phyloP scores from a whole-genome alignment of 37 sponge, comb jelly and placozoan species.

The Crambe crambe region DNA sequence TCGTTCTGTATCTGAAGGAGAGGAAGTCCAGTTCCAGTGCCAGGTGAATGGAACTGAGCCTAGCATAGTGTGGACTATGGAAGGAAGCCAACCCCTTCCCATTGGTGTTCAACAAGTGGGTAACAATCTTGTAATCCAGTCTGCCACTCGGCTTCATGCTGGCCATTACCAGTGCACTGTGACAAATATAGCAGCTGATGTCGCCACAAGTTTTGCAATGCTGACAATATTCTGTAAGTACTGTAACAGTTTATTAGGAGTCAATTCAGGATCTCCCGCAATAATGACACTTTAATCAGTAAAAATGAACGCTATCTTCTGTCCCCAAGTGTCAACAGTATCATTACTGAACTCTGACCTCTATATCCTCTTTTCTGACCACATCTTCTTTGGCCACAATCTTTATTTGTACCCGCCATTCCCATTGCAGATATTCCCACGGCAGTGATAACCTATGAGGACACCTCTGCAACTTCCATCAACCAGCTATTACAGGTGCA shows the following conservation, averaged over 20 bases:
- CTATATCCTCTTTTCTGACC: too few relatives aligned
- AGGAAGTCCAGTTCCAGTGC: background rate
- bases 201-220: background rate
- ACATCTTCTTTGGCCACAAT: too few relatives aligned
- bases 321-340: too few relatives aligned
- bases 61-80: background rate
- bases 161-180: background rate
- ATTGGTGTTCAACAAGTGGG: background rate
- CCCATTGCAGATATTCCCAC: conserved; percentile 29
- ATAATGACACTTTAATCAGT: too few relatives aligned
- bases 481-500: background rate
- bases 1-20: background rate
- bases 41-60: background rate
- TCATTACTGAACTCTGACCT: too few relatives aligned
- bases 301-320: too few relatives aligned
- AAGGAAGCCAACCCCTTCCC: background rate
- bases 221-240: background rate
- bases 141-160: background rate
- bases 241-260: background rate
- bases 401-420: too few relatives aligned
- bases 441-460: background rate
- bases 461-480: background rate
- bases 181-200: background rate
- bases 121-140: background rate
- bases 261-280: too few relatives aligned